phyloP scores from a whole-genome alignment of 2,888 invertebrate species.

The Xestobium rufovillosum region DNA sequence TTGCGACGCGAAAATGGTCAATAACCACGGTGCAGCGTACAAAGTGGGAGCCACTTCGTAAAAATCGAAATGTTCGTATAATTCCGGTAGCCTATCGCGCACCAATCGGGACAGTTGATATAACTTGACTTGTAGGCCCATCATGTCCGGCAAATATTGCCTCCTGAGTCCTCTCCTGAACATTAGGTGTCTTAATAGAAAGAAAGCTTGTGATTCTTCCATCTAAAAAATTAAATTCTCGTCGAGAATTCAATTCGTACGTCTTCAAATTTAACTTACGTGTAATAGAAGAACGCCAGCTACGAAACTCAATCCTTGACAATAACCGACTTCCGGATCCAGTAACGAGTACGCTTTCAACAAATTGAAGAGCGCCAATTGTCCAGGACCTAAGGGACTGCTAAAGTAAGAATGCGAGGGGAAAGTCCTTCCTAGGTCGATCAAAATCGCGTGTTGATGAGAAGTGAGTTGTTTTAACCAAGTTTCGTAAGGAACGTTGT shows the following conservation, averaged over 20 bases:
- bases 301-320: constrained; percentile 93
- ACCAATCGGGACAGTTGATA: constrained; percentile 90
- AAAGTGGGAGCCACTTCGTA: constrained; percentile 90
- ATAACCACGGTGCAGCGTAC: constrained; percentile 95
- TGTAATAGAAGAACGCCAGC: constrained; percentile 89
- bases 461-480: constrained; percentile 82
- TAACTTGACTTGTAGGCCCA: constrained; percentile 77
- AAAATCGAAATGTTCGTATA: constrained; percentile 78
- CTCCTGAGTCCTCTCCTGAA: constrained; percentile 79
- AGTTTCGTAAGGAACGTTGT: constrained; percentile 70
- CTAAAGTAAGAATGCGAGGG: constrained; percentile 92
- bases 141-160: constrained; percentile 93
- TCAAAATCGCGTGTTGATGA: constrained; percentile 93
- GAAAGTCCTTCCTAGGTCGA: constrained; percentile 91
- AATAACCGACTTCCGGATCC: constrained; percentile 92
- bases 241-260: neutral
- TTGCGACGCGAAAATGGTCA: constrained; percentile 93
- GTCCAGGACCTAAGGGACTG: constrained; percentile 86
- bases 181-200: constrained; percentile 83
- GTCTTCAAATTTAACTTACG: constrained; percentile 51
- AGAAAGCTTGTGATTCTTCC: constrained; percentile 86
- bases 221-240: constrained; percentile 54
- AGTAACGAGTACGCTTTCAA: constrained; percentile 92
- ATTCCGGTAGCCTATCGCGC: constrained; percentile 77
- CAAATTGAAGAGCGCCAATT: constrained; percentile 86